A percentile compares a stretch with the other conserved stretches of the same genome.
These are phyloP conservation scores for Lateolabrax maculatus DNA, from an alignment of 2,797 vertebrate genomes.

Conservation along the genomic window DNA sequence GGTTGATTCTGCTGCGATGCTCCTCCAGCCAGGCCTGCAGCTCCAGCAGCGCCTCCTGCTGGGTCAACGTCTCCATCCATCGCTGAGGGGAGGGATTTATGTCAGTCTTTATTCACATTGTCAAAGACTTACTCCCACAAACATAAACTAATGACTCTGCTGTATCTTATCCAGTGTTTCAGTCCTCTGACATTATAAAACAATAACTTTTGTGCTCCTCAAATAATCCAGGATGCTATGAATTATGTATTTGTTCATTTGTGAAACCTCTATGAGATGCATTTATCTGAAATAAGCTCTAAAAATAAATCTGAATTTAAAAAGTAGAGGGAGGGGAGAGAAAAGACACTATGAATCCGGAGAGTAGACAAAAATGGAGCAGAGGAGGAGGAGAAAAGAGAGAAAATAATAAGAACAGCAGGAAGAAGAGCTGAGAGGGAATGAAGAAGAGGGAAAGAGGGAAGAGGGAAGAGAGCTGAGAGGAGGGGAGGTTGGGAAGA, in stretches of 20 bases:
- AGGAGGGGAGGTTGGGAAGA: background rate
- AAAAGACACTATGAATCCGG: background rate
- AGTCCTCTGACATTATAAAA: background rate
- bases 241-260: background rate
- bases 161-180: background rate
- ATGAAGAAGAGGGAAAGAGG: background rate
- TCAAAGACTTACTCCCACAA: background rate
- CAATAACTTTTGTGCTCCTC: background rate
- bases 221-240: background rate
- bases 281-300: background rate
- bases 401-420: conserved; percentile 31
- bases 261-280: background rate
- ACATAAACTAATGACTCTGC: background rate
- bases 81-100: conserved; percentile 77
- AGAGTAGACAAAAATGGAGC: background rate
- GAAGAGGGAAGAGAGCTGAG: background rate
- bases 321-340: background rate
- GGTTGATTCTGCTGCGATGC: conserved; percentile 15
- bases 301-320: background rate
- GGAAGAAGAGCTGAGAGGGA: conserved; percentile 4
- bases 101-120: background rate
- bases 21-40: conserved; percentile 84
- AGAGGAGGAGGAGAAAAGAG: background rate
- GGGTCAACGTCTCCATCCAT: conserved; percentile 87
- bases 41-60: conserved; percentile 87